These are phyloP conservation scores for Perccottus glenii DNA, from an alignment of 2,113 vertebrate species.

Conservation along the genomic window DNA sequence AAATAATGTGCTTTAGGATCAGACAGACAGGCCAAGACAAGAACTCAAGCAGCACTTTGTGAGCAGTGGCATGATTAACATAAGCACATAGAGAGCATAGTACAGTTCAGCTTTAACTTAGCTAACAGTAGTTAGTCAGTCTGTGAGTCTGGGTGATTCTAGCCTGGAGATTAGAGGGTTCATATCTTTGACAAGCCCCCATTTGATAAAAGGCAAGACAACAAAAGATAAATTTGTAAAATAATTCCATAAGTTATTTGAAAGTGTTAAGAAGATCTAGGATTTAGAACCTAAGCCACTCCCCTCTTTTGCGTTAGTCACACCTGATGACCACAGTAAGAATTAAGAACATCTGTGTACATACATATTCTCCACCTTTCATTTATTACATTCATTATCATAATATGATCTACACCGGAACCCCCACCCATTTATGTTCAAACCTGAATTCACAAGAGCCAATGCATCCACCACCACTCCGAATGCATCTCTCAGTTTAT, in stretches of 20 bases:
- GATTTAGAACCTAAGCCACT: too few species aligned
- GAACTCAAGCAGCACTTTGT: conserved; percentile 14
- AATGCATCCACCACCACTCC: conserved; percentile 67
- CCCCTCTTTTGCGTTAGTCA: too few species aligned
- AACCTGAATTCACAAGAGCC: conserved; percentile 42
- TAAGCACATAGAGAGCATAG: conserved; percentile 15
- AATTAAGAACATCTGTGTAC: too few species aligned
- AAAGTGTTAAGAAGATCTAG: too few species aligned
- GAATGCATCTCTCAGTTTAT: conserved; percentile 70
- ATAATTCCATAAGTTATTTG: too few species aligned
- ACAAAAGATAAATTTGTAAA: too few species aligned
- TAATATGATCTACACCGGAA: conserved; percentile 1
- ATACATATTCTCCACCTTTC: conserved; percentile 7
- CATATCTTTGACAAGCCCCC: too few species aligned
- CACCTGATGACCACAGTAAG: too few species aligned
- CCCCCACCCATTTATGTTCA: conserved; percentile 36
- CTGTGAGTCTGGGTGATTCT: background rate
- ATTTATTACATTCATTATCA: conserved; percentile 13
- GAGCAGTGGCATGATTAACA: conserved; percentile 20
- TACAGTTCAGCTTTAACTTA: background rate
- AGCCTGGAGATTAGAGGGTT: background rate
- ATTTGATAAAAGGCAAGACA: too few species aligned
- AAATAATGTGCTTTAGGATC: background rate
- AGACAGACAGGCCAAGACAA: conserved; percentile 44
- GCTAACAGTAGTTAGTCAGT: background rate